Percentiles rank a stretch among this genome's conserved stretches.
phyloP scores from a whole-genome alignment of 2,888 invertebrate species.

The Amiota minor region DNA sequence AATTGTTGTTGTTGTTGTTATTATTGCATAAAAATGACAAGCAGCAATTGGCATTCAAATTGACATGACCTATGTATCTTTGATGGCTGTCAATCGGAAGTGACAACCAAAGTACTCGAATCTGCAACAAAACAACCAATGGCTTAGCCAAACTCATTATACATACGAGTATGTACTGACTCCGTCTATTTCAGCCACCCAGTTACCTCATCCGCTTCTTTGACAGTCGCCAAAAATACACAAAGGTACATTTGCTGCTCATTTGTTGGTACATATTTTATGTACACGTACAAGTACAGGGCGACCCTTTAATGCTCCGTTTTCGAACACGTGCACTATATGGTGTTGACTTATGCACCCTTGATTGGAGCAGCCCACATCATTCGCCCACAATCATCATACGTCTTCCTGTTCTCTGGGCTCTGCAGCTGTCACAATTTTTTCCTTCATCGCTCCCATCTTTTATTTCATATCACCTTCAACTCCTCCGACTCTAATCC shows the following conservation, averaged over 20 bases:
- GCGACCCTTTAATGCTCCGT: no score
- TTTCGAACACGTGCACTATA: slow-evolving; percentile 14
- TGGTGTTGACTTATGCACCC: slow-evolving; percentile 38
- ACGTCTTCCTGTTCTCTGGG: slow-evolving; percentile 38
- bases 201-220: background rate
- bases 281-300: slow-evolving; percentile 7
- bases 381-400: background rate
- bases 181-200: slow-evolving; percentile 8
- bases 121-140: background rate
- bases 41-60: slow-evolving; percentile 28
- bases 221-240: background rate
- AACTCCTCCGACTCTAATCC: background rate
- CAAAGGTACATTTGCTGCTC: background rate
- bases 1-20: background rate
- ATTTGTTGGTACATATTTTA: background rate
- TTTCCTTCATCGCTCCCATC: slow-evolving; percentile 11
- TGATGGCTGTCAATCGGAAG: slow-evolving; percentile 26
- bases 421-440: slow-evolving; percentile 51
- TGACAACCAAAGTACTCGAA: background rate
- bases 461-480: background rate
- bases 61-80: slow-evolving; percentile 26
- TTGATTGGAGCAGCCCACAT: slow-evolving; percentile 33
- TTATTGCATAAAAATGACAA: background rate
- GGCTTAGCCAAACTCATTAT: slow-evolving; percentile 33
- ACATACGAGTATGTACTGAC: slow-evolving; percentile 18